phyloP scores from a whole-genome alignment of 2,888 invertebrate species.

The Therioaphis trifolii region DNA sequence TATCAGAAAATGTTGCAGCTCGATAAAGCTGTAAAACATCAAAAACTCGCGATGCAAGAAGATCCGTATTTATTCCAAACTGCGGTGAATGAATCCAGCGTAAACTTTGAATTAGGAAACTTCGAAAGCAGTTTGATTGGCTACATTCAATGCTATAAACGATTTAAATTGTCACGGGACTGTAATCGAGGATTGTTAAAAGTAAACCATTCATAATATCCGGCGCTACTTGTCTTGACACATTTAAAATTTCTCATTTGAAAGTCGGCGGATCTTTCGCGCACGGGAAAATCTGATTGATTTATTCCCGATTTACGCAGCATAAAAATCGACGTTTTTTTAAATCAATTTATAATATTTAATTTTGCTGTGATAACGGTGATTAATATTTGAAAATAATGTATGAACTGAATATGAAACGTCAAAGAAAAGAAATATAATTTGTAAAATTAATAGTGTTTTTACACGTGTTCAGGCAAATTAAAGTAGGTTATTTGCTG shows the following conservation, averaged over 20 bases:
- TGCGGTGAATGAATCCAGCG: not conserved
- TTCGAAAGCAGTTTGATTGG: conserved; percentile 16
- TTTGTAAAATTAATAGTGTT: too few relatives aligned
- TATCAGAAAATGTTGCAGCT: conserved; percentile 28
- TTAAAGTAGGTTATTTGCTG: too few relatives aligned
- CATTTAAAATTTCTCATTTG: too few relatives aligned
- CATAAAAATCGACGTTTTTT: not conserved
- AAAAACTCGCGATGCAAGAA: not conserved
- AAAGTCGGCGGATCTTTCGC: too few relatives aligned
- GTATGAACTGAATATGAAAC: too few relatives aligned
- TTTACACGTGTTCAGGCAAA: too few relatives aligned
- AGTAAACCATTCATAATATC: not conserved
- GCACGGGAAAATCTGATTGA: too few relatives aligned
- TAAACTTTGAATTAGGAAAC: conserved; percentile 31
- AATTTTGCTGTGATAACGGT: too few relatives aligned
- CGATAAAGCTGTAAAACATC: conserved; percentile 11
- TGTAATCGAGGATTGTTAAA: conserved; percentile 27
- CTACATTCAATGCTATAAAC: not conserved
- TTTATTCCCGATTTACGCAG: too few relatives aligned
- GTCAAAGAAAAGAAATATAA: too few relatives aligned
- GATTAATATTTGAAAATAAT: too few relatives aligned
- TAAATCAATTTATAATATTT: not conserved
- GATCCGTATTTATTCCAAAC: not conserved
- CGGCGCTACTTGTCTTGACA: not conserved
- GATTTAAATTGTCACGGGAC: not conserved